Percentiles rank a stretch among this genome's conserved stretches.
Conservation (phyloP, 2,113 vertebrate genomes). For the Caracal caracal region DNA sequence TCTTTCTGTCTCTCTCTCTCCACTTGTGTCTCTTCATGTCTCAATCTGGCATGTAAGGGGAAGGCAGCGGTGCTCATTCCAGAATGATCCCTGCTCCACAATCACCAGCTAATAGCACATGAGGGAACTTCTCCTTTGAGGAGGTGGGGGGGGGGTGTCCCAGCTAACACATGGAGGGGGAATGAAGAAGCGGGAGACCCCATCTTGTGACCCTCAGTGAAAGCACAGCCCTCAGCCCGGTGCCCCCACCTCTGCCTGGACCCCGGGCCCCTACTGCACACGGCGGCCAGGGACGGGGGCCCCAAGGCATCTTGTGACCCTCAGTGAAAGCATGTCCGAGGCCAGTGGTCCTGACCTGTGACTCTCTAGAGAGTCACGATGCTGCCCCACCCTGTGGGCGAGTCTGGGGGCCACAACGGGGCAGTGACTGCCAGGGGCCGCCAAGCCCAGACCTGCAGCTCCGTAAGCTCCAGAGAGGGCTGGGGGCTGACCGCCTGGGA, state of each 20-base stretch:
- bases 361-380: too few species aligned
- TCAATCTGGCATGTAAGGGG: too few species aligned
- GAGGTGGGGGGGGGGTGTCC: background rate
- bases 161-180: too few species aligned
- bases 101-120: background rate
- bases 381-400: background rate
- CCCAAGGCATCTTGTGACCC: too few species aligned
- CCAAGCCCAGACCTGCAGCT: background rate
- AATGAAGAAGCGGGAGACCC: background rate
- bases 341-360: background rate
- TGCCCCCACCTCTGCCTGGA: background rate
- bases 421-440: background rate
- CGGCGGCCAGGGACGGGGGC: background rate
- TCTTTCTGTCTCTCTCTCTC: too few species aligned
- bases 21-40: too few species aligned
- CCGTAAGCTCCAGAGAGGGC: too few species aligned
- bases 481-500: fast-evolving
- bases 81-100: too few species aligned
- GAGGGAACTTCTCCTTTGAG: background rate
- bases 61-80: background rate
- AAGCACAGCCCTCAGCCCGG: background rate
- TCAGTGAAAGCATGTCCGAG: background rate
- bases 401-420: background rate
- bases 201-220: too few species aligned
- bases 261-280: background rate